Percentiles rank a stretch among this genome's conserved stretches.
Evolutionary conservation across 2,113 vertebrate genomes (phyloP).

Genomic region (Chionomys nivalis): DNA sequence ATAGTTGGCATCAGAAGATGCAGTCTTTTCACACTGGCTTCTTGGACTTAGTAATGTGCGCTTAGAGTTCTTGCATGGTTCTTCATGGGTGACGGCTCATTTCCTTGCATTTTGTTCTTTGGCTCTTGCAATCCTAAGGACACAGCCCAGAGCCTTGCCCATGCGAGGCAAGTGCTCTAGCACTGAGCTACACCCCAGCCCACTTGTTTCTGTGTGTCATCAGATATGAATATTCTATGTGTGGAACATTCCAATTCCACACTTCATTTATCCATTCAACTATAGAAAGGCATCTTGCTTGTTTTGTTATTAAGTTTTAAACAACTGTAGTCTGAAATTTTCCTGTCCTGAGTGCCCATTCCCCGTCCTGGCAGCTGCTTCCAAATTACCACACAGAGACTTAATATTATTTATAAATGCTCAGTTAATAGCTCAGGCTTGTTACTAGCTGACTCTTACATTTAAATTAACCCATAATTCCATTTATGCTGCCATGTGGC

Average conservation of each 20-base stretch:
- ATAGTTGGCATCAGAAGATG: not conserved
- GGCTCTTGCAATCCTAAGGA: not conserved
- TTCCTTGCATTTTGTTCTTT: not conserved
- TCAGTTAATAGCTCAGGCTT: too few relatives aligned
- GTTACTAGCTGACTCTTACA: too few relatives aligned
- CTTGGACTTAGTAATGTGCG: not conserved
- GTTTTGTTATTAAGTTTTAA: not conserved
- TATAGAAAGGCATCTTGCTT: not conserved
- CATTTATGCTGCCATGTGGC: too few relatives aligned
- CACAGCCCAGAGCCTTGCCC: not conserved
- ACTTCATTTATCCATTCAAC: not conserved
- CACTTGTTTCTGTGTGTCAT: not conserved
- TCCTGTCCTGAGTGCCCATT: too few relatives aligned
- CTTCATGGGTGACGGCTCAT: not conserved
- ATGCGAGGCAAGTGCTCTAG: not conserved
- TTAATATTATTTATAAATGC: too few relatives aligned
- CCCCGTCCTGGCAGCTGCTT: too few relatives aligned
- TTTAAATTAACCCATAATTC: too few relatives aligned
- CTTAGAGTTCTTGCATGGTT: not conserved
- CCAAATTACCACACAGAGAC: too few relatives aligned
- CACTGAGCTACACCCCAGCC: not conserved
- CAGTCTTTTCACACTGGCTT: constrained; percentile 3
- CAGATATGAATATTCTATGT: not conserved
- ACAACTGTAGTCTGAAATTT: too few relatives aligned
- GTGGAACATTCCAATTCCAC: not conserved